phyloP scores from a whole-genome alignment of 2,888 invertebrate species.

The Athalia cordata region DNA sequence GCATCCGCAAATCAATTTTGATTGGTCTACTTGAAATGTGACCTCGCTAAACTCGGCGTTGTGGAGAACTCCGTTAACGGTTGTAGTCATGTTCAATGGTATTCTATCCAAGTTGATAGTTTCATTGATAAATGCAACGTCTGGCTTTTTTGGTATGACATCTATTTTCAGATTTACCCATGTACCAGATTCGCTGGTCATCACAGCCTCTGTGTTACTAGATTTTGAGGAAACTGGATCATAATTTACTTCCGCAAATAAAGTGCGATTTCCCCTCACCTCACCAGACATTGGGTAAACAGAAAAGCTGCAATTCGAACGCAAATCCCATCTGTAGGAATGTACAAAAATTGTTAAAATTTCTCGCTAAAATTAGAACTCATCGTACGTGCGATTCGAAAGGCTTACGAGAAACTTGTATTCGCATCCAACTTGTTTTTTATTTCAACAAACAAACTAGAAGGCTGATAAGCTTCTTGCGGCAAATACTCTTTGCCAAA shows the following conservation, averaged over 20 bases:
- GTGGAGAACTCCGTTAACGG: constrained; percentile 52
- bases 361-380: background rate
- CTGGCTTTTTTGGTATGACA: constrained; percentile 48
- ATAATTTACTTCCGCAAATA: constrained; percentile 73
- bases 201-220: constrained; percentile 61
- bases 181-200: constrained; percentile 67
- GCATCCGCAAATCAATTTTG: constrained; percentile 52
- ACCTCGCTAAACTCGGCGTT: constrained; percentile 57
- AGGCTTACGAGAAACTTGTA: constrained; percentile 56
- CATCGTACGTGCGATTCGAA: background rate
- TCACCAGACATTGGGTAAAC: constrained; percentile 76
- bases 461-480: constrained; percentile 67
- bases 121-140: constrained; percentile 57
- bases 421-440: constrained; percentile 58
- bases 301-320: constrained; percentile 73
- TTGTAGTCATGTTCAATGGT: constrained; percentile 67
- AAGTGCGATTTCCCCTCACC: constrained; percentile 75
- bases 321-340: constrained; percentile 75
- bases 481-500: constrained; percentile 71
- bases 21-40: constrained; percentile 55
- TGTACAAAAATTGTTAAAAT: background rate
- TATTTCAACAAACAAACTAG: constrained; percentile 52
- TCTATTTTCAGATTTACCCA: constrained; percentile 58
- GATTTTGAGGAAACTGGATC: constrained; percentile 58
- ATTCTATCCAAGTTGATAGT: constrained; percentile 64